These are phyloP conservation scores for Gallinago nigripennis DNA, from an alignment of 2,797 vertebrate genomes.

Conservation along the genomic window DNA sequence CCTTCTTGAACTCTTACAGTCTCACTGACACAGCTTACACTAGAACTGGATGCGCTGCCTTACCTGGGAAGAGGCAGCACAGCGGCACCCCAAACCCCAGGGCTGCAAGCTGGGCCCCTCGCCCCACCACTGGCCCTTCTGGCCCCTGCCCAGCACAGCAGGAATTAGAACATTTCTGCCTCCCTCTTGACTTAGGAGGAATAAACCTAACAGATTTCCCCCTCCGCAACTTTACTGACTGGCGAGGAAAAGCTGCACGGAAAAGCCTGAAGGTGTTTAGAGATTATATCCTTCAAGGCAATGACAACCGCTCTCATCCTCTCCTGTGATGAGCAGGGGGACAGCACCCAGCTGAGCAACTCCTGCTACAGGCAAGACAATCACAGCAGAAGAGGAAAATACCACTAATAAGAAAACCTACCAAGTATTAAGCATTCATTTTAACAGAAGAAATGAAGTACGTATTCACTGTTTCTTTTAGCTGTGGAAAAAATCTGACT, in stretches of 20 bases:
- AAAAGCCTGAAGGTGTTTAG: background rate
- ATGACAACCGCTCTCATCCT: rapidly evolving
- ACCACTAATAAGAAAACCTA: background rate
- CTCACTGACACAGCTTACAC: background rate
- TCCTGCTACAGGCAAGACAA: background rate
- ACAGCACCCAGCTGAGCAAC: background rate
- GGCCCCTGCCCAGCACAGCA: background rate
- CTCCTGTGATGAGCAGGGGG: background rate
- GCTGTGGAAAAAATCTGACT: rapidly evolving
- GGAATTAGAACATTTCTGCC: background rate
- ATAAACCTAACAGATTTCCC: background rate
- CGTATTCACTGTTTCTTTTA: background rate
- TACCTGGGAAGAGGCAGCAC: background rate
- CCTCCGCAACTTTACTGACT: background rate
- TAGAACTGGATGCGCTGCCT: background rate
- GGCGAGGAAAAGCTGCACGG: background rate
- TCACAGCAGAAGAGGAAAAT: background rate
- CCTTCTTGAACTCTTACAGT: background rate
- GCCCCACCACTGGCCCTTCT: background rate
- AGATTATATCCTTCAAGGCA: background rate
- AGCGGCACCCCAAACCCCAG: background rate
- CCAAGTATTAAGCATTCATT: background rate
- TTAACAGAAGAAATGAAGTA: background rate
- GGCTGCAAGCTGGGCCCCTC: too few species aligned
- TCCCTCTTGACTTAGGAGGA: background rate